Conservation (phyloP, 2,113 vertebrate genomes). For the Chaetodon trifascialis region DNA sequence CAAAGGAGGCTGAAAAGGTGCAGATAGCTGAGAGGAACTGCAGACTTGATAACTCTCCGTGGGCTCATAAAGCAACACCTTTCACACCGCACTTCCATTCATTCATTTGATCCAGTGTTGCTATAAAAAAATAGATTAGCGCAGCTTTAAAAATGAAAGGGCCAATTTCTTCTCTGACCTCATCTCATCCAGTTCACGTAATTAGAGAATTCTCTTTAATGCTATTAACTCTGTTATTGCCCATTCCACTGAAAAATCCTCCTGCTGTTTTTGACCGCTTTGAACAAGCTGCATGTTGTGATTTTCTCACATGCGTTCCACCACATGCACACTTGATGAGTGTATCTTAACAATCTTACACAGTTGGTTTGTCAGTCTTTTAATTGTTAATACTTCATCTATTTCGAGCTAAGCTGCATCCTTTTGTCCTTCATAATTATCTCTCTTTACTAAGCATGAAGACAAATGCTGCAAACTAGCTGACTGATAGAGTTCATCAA, state of each 20-base stretch:
- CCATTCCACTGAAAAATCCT: background rate
- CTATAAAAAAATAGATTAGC: background rate
- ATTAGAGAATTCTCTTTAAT: constrained; percentile 17
- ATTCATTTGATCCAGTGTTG: constrained; percentile 15
- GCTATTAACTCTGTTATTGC: constrained; percentile 2
- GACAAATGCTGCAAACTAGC: background rate
- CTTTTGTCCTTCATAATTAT: constrained; percentile 4
- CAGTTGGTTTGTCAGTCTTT: background rate
- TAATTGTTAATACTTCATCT: background rate
- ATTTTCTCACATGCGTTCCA: constrained; percentile 15
- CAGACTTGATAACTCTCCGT: background rate
- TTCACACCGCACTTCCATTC: constrained; percentile 3
- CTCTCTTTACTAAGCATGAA: background rate
- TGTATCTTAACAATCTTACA: background rate
- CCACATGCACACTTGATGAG: background rate
- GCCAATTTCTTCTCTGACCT: constrained; percentile 18
- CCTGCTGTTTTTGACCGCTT: background rate
- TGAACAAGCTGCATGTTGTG: background rate
- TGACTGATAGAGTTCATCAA: constrained; percentile 22
- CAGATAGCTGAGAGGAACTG: background rate
- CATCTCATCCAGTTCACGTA: background rate
- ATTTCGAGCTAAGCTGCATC: constrained; percentile 2
- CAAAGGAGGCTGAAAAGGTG: background rate
- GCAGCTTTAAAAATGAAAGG: constrained; percentile 13
- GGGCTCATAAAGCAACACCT: background rate